Evolutionary conservation across 1,140 invertebrate species (phyloP).

Genomic region (Drosophila mayri): DNA sequence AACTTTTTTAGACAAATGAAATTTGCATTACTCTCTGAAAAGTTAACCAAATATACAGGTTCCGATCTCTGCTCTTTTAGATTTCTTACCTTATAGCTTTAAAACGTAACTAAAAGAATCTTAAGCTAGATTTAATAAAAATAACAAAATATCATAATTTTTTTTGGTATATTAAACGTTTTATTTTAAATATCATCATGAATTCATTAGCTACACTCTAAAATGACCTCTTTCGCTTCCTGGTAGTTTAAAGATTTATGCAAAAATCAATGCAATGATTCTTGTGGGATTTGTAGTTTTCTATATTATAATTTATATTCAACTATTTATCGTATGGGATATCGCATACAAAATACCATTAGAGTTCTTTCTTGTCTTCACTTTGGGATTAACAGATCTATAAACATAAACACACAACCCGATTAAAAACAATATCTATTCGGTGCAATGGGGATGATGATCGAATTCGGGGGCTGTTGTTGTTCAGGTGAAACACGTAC

Average conservation of each 20-base stretch:
- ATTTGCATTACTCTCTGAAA: too few relatives aligned
- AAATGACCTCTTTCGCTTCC: conserved; percentile 56
- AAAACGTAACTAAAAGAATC: fast-evolving
- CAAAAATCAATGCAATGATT: conserved; percentile 43
- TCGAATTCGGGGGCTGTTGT: conserved; percentile 5
- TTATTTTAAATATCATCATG: conserved; percentile 71
- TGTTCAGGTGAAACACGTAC: conserved; percentile 21
- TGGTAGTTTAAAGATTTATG: conserved; percentile 6
- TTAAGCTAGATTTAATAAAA: too few relatives aligned
- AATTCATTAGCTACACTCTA: conserved; percentile 69
- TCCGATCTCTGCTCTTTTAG: too few relatives aligned
- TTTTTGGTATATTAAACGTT: conserved; percentile 35
- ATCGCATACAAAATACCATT: conserved; percentile 64
- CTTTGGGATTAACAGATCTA: conserved; percentile 78
- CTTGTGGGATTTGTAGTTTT: conserved; percentile 37
- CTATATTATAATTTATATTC: conserved; percentile 43
- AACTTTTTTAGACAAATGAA: too few relatives aligned
- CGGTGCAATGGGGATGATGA: conserved; percentile 29
- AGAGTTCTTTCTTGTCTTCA: conserved; percentile 44
- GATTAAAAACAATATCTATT: conserved; percentile 64
- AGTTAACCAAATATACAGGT: too few relatives aligned
- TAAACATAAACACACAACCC: conserved; percentile 61
- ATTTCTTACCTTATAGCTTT: not conserved
- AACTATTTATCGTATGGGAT: conserved; percentile 64
- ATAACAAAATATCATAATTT: not conserved